Evolutionary conservation across 2,888 invertebrate genomes (phyloP).

Genomic region (Netelia melanura): DNA sequence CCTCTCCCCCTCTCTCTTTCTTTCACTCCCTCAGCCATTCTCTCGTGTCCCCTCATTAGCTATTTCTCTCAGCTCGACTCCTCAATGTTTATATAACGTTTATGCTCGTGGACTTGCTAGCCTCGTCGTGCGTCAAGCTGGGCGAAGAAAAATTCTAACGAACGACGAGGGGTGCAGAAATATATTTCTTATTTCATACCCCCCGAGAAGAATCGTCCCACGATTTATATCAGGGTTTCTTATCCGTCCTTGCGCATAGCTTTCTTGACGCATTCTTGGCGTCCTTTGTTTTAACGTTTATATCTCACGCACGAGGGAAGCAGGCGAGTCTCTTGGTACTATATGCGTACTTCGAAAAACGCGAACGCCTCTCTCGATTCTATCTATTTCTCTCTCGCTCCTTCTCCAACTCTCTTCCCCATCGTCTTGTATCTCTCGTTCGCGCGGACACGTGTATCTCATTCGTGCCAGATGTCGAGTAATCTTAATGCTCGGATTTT

Average conservation of each 20-base stretch:
- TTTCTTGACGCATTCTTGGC: slow-evolving; percentile 57
- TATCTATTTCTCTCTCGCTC: slow-evolving; percentile 39
- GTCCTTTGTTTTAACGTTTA: slow-evolving; percentile 45
- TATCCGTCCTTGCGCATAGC: slow-evolving; percentile 42
- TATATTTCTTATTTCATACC: neutral
- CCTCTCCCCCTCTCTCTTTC: neutral
- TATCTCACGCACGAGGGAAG: neutral
- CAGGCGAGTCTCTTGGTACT: neutral
- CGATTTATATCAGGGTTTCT: slow-evolving; percentile 16
- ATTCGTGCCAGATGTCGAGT: slow-evolving; percentile 76
- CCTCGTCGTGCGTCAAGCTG: neutral
- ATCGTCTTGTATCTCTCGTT: slow-evolving; percentile 62
- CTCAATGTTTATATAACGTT: slow-evolving; percentile 49
- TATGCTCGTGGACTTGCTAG: neutral
- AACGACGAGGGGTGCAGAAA: neutral
- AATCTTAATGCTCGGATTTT: slow-evolving; percentile 69
- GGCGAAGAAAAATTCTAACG: neutral
- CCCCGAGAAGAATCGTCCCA: neutral
- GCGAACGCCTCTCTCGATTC: slow-evolving; percentile 9
- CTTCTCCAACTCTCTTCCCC: slow-evolving; percentile 30
- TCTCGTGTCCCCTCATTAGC: slow-evolving; percentile 3
- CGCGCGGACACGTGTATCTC: slow-evolving; percentile 73
- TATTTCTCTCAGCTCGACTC: slow-evolving; percentile 35
- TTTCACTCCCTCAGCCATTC: neutral
- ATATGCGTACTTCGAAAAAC: neutral